Evolutionary conservation across 1,140 invertebrate genomes (phyloP), one percentile per base, ranked within the genome.

Genomic region (Achatina immaculata): DNA sequence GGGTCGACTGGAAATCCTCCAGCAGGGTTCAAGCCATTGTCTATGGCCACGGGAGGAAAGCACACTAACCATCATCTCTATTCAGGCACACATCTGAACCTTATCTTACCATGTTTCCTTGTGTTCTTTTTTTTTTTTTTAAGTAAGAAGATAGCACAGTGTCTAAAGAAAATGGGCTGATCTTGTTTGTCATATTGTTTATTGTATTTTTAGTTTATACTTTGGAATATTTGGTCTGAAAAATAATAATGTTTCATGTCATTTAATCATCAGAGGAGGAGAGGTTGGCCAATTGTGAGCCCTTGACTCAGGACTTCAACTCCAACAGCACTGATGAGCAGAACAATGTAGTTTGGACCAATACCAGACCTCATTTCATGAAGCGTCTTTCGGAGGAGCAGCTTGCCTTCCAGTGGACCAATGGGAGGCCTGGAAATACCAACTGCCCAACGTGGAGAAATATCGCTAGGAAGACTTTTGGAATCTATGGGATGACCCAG

Each of bases 401-500:
- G 24, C 42, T 72, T 2, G 78, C 78, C 1, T 80, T 80, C 48
- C 78, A 80, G 68, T 80, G 68, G 66, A 71, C 16, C 65, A 69
- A 72, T n/a, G 78, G 78, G 31, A 69, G 40, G 34, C 68, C 78
- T 24, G 55, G 42, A 16, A 80, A 80, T 36, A 72, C n/a, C 21
- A 55, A 80, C 45, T 80, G 43, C 36, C 62, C 38, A 9, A 72
- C 78, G 24, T 83, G 82, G 82, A 96, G 96, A 0, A 94, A 94
- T 62, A 95, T 94, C 1, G 89, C 98, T 1, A 93, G 93, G 66
- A 94, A 95, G 0, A 95, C 95, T 28, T 94, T 98, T 34, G 97
- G 97, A 16, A 94, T 98, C 79, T 94, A 96, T 34, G 95, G 95
- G 34, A 92, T 96, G 19, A 95, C 95, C 19, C 93, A 93, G 42